A percentile compares a stretch with the other conserved stretches of the same genome.
Evolutionary conservation across 23 tunicate species (phyloP).

Genomic region (Halocynthia roretzi): DNA sequence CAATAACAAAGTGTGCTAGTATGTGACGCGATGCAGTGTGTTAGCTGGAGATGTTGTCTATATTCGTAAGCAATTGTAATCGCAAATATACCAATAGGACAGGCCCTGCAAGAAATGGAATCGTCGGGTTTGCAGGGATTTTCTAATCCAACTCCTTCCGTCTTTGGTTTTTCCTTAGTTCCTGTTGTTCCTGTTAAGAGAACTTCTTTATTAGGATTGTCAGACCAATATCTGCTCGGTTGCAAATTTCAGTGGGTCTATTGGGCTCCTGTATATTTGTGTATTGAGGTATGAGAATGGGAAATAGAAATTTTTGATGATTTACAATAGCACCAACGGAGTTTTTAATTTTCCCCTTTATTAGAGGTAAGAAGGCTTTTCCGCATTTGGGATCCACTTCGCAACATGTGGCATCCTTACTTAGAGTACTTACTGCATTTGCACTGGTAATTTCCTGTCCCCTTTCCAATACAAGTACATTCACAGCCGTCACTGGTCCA

Average conservation of each 20-base stretch:
- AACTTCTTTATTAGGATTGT: no score
- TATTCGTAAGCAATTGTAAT: neutral
- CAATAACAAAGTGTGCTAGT: neutral
- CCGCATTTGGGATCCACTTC: neutral
- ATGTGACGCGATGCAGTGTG: neutral
- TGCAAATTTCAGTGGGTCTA: no score
- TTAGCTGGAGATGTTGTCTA: no score
- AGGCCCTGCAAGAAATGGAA: neutral
- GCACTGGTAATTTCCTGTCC: neutral
- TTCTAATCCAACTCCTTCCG: neutral
- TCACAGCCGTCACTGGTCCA: neutral
- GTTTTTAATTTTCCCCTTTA: no score
- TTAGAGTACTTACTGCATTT: slow-evolving; percentile 2
- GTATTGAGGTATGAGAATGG: no score
- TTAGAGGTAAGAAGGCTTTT: neutral
- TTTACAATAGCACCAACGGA: no score
- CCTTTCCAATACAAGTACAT: neutral
- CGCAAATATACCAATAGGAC: slow-evolving; percentile 2
- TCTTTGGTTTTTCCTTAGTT: no score
- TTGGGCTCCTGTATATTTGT: no score
- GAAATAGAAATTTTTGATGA: no score
- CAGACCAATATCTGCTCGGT: no score
- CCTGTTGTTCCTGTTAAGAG: no score
- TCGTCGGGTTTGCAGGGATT: slow-evolving; percentile 1
- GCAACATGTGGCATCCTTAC: no score